These are phyloP conservation scores for Tretioscincus oriximinensis DNA, from an alignment of 2,113 vertebrate genomes.

Conservation along the genomic window DNA sequence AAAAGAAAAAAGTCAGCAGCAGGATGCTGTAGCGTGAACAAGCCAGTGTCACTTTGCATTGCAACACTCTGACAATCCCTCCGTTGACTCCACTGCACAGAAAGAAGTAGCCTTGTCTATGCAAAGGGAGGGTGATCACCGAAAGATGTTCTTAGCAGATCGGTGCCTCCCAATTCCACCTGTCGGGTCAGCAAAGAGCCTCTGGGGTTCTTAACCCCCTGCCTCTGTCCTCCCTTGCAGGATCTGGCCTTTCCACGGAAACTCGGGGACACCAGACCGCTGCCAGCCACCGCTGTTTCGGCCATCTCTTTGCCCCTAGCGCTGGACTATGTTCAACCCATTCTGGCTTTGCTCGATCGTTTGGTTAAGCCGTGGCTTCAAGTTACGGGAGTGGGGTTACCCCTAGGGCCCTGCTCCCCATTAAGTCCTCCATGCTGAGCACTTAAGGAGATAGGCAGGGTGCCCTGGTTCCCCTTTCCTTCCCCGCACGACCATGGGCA, in stretches of 20 bases:
- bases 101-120: too few species aligned
- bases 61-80: too few species aligned
- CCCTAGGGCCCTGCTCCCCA: constrained; percentile 45
- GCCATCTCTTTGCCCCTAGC: constrained; percentile 19
- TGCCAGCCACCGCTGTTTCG: constrained; percentile 28
- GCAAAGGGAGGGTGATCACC: too few species aligned
- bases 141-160: too few species aligned
- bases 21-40: too few species aligned
- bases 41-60: too few species aligned
- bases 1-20: too few species aligned
- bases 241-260: not conserved
- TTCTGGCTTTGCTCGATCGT: constrained; percentile 85
- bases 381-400: constrained; percentile 81
- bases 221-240: constrained; percentile 33
- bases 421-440: constrained; percentile 33
- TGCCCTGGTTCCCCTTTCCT: constrained; percentile 37
- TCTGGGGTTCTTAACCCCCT: too few species aligned
- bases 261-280: not conserved
- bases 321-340: constrained; percentile 86
- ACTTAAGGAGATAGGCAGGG: constrained; percentile 38
- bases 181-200: not conserved
- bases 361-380: constrained; percentile 87
- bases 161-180: too few species aligned
- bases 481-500: constrained; percentile 60
- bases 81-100: too few species aligned